Evolutionary conservation across 2,797 vertebrate genomes (phyloP), one percentile per base, ranked within the genome.

Genomic region (Xyrichtys novacula): DNA sequence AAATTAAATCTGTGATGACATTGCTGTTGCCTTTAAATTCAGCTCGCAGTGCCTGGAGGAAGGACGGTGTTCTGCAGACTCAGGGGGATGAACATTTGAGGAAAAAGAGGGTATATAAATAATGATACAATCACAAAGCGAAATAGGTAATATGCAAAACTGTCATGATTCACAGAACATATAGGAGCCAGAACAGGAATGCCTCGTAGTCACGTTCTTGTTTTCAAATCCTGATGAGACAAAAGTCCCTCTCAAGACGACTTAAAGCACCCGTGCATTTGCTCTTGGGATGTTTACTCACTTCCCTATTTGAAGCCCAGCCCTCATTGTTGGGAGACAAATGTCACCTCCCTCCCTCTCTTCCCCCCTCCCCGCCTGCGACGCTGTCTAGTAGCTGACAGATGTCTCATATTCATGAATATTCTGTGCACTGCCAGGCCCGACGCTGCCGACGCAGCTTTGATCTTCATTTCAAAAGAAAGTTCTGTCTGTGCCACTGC

Each of bases 401-500:
- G 93, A 93, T 93, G 91, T 92, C 85, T 79, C n/a, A 46, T 73
- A 76, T 87, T 93, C 90, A 92, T 94, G 90, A 93, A 93, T 92
- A 92, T 92, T 91, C 88, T 61, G 72, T 63, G 65, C 85, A 71
- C 81, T 76, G 70, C 85, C 64, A 74, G 79, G 76, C 68, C 85
- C 12, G 43, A 19, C 57, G 66, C 74, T 65, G 77, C 84, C 56
- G 64, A 58, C 28, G 20, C 23, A 29, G 86, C 91, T 95, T 94
- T 95, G 92, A 95, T 95, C 93, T 83, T 88, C 38, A 70, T 94
- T 93, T 95, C 90, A 93, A 93, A 93, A 91, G 91, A 88, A 89
- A 85, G 66, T 88, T 88, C 80, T 86, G 83, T 87, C 83, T 81
- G 72, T 80, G 83, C 61, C 66, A 44, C 65, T 80, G 87, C 71